These are phyloP conservation scores for Oxycera nigricornis DNA, from an alignment of 2,888 invertebrate species.

Conservation along the genomic window DNA sequence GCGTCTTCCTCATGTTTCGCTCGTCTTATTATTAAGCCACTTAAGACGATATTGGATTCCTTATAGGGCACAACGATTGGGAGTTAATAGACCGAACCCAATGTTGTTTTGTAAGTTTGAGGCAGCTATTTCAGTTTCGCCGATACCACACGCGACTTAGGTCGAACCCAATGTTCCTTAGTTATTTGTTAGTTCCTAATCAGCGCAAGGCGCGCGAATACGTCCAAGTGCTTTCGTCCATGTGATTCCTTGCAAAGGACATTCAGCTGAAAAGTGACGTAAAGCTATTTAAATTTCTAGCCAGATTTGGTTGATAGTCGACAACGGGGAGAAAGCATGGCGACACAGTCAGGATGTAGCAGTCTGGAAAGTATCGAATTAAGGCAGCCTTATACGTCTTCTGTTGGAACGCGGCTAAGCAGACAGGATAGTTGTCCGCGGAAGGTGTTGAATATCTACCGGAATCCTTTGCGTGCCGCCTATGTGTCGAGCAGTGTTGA, in stretches of 20 bases:
- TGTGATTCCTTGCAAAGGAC: background rate
- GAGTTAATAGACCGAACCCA: background rate
- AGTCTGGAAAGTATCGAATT: constrained; percentile 49
- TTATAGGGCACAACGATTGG: constrained; percentile 13
- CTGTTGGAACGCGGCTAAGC: constrained; percentile 49
- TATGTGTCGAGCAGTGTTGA: constrained; percentile 8
- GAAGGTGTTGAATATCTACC: constrained; percentile 51
- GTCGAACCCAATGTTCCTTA: background rate
- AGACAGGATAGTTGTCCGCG: constrained; percentile 53
- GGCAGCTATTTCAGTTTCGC: background rate
- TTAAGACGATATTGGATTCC: background rate
- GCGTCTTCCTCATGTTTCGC: background rate
- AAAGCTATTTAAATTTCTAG: background rate
- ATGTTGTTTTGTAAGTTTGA: background rate
- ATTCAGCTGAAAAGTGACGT: too few relatives aligned
- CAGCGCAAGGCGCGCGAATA: background rate
- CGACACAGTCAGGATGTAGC: constrained; percentile 48
- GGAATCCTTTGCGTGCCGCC: constrained; percentile 49
- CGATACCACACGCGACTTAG: background rate
- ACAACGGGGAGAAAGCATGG: constrained; percentile 42
- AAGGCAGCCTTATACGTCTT: constrained; percentile 42
- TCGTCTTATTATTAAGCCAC: constrained; percentile 25
- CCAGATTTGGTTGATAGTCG: background rate
- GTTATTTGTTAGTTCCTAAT: background rate
- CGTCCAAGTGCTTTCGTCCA: background rate